phyloP scores from a whole-genome alignment of 2,888 invertebrate species.

The Lampropteryx suffumata region DNA sequence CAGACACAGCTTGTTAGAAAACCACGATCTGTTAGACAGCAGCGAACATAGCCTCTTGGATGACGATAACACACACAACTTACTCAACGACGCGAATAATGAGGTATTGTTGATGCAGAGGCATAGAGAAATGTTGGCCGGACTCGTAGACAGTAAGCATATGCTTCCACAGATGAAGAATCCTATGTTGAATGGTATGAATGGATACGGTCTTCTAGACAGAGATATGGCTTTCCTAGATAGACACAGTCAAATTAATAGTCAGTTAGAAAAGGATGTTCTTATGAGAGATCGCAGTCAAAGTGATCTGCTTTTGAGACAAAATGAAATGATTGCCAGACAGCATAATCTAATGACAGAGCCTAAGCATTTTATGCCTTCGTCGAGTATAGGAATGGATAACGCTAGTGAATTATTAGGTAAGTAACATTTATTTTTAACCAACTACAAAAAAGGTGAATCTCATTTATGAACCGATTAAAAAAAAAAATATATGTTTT shows the following conservation, averaged over 20 bases:
- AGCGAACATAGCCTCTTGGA: conserved; percentile 74
- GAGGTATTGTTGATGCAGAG: conserved; percentile 70
- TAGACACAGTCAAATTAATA: conserved; percentile 70
- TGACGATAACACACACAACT: conserved; percentile 68
- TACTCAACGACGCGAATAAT: conserved; percentile 65
- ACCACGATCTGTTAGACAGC: conserved; percentile 72
- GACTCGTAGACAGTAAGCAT: conserved; percentile 66
- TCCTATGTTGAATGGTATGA: conserved; percentile 64
- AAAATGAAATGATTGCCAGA: conserved; percentile 67
- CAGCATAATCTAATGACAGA: conserved; percentile 67
- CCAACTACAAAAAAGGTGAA: no score
- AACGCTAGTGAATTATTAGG: conserved; percentile 80
- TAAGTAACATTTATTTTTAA: conserved; percentile 49
- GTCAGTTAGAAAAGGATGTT: conserved; percentile 64
- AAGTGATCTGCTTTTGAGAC: conserved; percentile 69
- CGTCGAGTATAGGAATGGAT: conserved; percentile 71
- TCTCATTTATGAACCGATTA: no score
- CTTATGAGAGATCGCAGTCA: conserved; percentile 63
- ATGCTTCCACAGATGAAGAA: conserved; percentile 64
- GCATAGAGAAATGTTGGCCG: conserved; percentile 70
- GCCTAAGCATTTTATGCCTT: conserved; percentile 69
- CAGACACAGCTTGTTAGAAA: conserved; percentile 75
- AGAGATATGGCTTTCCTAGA: conserved; percentile 69
- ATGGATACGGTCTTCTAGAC: conserved; percentile 71
- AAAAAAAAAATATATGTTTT: no score